Base-by-base conservation (phyloP, 2,113 vertebrate species). In the Aptenodytes forsteri region DNA sequence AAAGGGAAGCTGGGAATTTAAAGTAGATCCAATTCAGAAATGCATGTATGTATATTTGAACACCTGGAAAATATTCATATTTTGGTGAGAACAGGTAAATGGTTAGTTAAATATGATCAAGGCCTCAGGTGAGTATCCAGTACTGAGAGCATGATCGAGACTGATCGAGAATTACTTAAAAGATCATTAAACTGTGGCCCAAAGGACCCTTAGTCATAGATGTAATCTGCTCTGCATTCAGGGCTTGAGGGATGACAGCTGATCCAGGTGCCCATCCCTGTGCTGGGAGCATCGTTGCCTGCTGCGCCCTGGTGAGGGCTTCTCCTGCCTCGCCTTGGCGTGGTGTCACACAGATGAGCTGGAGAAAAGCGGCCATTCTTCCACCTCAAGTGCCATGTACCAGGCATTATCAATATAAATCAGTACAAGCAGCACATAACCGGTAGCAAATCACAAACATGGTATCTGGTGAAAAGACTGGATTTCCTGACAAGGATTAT, bases 211-310 rank as follows among this genome's bases (percentile, higher is more conserved):
- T 65, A 55, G 21, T 40, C 23, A 54, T 4, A 80, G 36, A 21
- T 21, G 4, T 52, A 49, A 69, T 65, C 54, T 52, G 10, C 22
- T 73, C 44, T 83, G 17, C 49, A 34, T 32, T 65, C 18, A 34
- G 58, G 50, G 30, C 16, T 86, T 0, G 0, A 42, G 27, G 38
- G 38, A 26, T 19, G 11, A 30, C 15, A 44, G 23, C 46, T 42
- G 72, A 50, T 3, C 10, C 0, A 7, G 32, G 34, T 0, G 3
- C 46, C 21, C 0, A 0, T 54, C 1, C 0, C 22, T 0, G 2
- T 0, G 0, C 40, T 40, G 55, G 26, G 25, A 77, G 27, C 50
- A 25, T 30, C 2, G 0, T 34, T 32, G 12, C 23, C 13, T 65
- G 9, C 16, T 78, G 22, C n/a, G 71, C 15, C 25, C 15, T 36